Evolutionary conservation across 1,140 invertebrate species (phyloP), one percentile per base, ranked within the genome.

Genomic region (Ridgeia piscesae): DNA sequence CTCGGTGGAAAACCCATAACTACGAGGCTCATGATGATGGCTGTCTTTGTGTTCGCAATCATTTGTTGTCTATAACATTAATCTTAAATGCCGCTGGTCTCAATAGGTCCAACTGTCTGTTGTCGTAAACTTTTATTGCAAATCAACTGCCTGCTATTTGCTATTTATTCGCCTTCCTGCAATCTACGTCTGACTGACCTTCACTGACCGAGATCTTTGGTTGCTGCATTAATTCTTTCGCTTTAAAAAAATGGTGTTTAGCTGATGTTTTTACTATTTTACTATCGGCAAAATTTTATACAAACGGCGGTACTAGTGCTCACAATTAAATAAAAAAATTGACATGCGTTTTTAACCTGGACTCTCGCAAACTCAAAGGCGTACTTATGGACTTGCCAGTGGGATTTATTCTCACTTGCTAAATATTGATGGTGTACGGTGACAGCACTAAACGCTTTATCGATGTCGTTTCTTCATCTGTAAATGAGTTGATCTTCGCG

Each of bases 81-180:
- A 77, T 77, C 58, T 77, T 77, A 77, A 77, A 77, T 21, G 58
- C 58, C 58, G 17, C 58, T 21, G 27, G 58, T 77, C 58, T 77
- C 58, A 77, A 77, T 77, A 77, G 11, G 11, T 77, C 17, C 2
- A 21, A 77, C 58, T 77, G 58, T 77, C 58, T 77, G 58, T 9
- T 21, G 4, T 77, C 58, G 27, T 77, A 77, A 77, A 77, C 58
- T 77, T 77, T 77, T 77, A 77, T 77, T 77, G 58, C 58, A 77
- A 77, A 77, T 77, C 58, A 77, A 77, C 58, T 77, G 58, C 58
- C 58, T 77, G 58, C 58, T 77, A 77, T 77, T 77, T 77, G 58
- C 58, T 77, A 77, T 77, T 77, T 77, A 77, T 77, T 77, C 58
- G 27, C 27, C 17, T 21, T 77, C 58, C 58, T 31, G 58, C 58